Evolutionary conservation across 1,140 invertebrate genomes (phyloP).

Genomic region (Drosophila parabipectinata): DNA sequence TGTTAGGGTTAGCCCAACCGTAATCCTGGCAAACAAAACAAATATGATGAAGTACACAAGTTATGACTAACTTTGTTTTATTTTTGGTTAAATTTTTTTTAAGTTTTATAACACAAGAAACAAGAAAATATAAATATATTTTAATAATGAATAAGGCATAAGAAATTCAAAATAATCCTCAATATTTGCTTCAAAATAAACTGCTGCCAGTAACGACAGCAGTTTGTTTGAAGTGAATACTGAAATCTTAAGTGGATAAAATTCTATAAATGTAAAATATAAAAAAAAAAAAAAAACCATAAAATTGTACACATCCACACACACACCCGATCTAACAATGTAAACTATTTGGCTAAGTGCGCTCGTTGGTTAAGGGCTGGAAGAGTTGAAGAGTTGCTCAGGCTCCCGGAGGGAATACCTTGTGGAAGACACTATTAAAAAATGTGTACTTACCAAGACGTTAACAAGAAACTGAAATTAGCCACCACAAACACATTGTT

Average conservation of each 20-base stretch:
- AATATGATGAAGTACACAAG: slow-evolving; percentile 73
- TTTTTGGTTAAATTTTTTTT: slow-evolving; percentile 79
- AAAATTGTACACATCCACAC: slow-evolving; percentile 20
- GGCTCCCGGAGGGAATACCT: background rate
- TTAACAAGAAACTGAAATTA: slow-evolving; percentile 12
- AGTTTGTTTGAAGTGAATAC: slow-evolving; percentile 23
- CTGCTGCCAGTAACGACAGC: background rate
- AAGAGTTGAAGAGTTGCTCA: slow-evolving; percentile 54
- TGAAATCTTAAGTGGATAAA: slow-evolving; percentile 24
- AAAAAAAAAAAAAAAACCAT: slow-evolving; percentile 25
- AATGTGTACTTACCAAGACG: slow-evolving; percentile 47
- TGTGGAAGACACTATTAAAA: slow-evolving; percentile 22
- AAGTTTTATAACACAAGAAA: slow-evolving; percentile 58
- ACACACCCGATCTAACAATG: slow-evolving; percentile 5
- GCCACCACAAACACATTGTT: slow-evolving; percentile 23
- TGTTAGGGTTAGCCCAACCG: slow-evolving; percentile 16
- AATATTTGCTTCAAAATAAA: slow-evolving; percentile 37
- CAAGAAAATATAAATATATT: slow-evolving; percentile 64
- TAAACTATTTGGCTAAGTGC: slow-evolving; percentile 35
- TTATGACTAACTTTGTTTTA: slow-evolving; percentile 55
- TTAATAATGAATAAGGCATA: slow-evolving; percentile 59
- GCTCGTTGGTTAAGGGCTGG: slow-evolving; percentile 13
- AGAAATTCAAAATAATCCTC: slow-evolving; percentile 40
- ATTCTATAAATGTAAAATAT: slow-evolving; percentile 42
- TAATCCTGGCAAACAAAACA: slow-evolving; percentile 26